Conservation (phyloP, 2,113 vertebrate genomes). For the Siniperca chuatsi region DNA sequence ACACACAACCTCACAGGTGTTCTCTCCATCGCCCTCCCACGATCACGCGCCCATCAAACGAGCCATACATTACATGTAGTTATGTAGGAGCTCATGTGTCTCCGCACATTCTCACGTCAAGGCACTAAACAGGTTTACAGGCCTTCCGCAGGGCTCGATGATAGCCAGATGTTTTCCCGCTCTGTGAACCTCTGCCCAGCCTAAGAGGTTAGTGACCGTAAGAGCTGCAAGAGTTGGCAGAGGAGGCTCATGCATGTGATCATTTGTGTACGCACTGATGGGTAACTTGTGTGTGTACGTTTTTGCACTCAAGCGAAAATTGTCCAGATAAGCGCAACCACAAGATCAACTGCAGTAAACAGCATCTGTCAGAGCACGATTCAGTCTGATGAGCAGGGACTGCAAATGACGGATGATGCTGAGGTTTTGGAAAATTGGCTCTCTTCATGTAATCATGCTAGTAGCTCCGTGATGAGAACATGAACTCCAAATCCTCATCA, state of each 20-base stretch:
- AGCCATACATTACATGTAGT: conserved; percentile 65
- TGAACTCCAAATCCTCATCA: conserved; percentile 44
- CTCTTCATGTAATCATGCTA: conserved; percentile 54
- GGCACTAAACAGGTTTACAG: conserved; percentile 68
- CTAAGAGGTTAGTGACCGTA: conserved; percentile 39
- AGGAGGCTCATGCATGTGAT: conserved; percentile 16
- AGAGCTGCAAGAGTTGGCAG: conserved; percentile 29
- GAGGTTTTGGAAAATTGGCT: conserved; percentile 65
- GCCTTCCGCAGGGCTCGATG: conserved; percentile 52
- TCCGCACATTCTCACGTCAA: conserved; percentile 71
- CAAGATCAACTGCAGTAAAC: conserved; percentile 55
- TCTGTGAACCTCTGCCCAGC: conserved; percentile 58
- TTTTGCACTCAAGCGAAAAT: conserved; percentile 34
- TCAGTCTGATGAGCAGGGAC: conserved; percentile 46
- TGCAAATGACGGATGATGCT: conserved; percentile 54
- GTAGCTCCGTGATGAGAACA: conserved; percentile 46
- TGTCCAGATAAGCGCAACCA: conserved; percentile 41
- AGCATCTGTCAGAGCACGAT: conserved; percentile 48
- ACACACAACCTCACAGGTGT: conserved; percentile 28
- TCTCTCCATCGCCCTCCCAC: conserved; percentile 34
- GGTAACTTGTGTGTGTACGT: neutral
- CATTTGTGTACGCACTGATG: conserved; percentile 14
- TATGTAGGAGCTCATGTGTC: conserved; percentile 64
- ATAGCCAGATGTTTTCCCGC: conserved; percentile 77
- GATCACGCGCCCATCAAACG: conserved; percentile 39